Percentiles rank a stretch among this genome's conserved stretches.
phyloP scores from a whole-genome alignment of 2,113 vertebrate species.

The Dicentrarchus labrax region DNA sequence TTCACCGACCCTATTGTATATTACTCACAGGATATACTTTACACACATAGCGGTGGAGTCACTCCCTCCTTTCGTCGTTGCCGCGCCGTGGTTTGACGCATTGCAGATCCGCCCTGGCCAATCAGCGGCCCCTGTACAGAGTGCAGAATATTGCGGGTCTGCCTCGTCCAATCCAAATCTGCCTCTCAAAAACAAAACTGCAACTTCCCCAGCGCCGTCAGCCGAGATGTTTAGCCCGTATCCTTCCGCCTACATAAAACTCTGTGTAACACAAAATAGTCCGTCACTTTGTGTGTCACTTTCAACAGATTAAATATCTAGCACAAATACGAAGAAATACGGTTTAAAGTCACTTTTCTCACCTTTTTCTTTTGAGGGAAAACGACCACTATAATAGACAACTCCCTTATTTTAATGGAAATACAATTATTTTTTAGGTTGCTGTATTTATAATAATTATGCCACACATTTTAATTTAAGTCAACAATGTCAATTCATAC shows the following conservation, averaged over 20 bases:
- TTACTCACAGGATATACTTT: neutral
- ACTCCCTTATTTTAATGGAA: neutral
- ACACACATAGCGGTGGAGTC: neutral
- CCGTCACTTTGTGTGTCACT: slow-evolving; percentile 30
- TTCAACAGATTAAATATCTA: neutral
- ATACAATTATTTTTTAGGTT: neutral
- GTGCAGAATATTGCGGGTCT: slow-evolving; percentile 89
- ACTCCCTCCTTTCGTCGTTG: slow-evolving; percentile 34
- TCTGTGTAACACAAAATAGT: slow-evolving; percentile 78
- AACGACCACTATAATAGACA: too few relatives aligned
- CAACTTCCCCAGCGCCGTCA: slow-evolving; percentile 72
- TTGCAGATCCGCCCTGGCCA: slow-evolving; percentile 92
- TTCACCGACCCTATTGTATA: neutral
- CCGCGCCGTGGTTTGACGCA: slow-evolving; percentile 91
- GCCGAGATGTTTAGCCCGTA: slow-evolving; percentile 39
- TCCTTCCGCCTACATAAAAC: slow-evolving; percentile 88
- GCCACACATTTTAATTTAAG: neutral
- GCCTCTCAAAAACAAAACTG: slow-evolving; percentile 72
- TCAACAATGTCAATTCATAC: neutral
- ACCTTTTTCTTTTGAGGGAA: neutral
- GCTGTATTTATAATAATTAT: too few relatives aligned
- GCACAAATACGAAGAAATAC: neutral
- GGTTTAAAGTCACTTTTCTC: neutral
- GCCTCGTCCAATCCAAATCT: slow-evolving; percentile 83
- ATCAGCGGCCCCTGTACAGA: slow-evolving; percentile 83